Percentiles rank a stretch among this genome's conserved stretches.
These are phyloP conservation scores for Ctenomys sociabilis DNA, from an alignment of 2,113 vertebrate species.

Conservation along the genomic window DNA sequence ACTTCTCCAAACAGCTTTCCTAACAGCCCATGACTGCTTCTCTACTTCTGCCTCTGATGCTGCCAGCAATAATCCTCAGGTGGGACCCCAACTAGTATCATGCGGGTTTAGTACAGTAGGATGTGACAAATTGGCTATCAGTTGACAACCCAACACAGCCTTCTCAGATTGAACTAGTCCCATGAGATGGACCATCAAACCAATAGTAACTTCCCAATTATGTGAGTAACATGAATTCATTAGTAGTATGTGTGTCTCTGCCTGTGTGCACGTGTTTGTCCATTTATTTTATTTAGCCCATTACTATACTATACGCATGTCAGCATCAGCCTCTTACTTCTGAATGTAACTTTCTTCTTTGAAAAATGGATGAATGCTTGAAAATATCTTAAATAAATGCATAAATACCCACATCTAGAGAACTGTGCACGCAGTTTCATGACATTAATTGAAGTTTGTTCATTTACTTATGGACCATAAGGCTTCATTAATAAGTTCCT, in stretches of 20 bases:
- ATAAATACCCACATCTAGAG: background rate
- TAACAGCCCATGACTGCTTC: too few relatives aligned
- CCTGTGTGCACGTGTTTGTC: background rate
- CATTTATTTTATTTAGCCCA: background rate
- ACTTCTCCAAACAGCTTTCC: too few relatives aligned
- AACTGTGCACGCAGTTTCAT: background rate
- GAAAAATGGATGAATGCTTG: background rate
- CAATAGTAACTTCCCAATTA: background rate
- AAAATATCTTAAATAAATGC: background rate
- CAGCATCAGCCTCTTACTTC: background rate
- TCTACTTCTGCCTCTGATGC: too few relatives aligned
- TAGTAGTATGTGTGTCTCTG: background rate
- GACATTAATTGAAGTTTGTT: background rate
- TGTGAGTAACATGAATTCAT: background rate
- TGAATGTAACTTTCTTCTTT: background rate
- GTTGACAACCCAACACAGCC: too few relatives aligned
- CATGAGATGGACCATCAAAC: background rate
- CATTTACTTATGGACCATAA: background rate
- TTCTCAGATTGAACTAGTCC: background rate
- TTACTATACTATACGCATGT: background rate
- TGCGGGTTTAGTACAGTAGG: too few relatives aligned
- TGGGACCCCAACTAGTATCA: too few relatives aligned
- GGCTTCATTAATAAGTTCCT: background rate
- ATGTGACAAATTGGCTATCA: too few relatives aligned
- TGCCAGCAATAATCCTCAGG: too few relatives aligned